These are phyloP conservation scores for Saxidomus purpurata DNA, from an alignment of 1,140 invertebrate genomes.

Conservation along the genomic window DNA sequence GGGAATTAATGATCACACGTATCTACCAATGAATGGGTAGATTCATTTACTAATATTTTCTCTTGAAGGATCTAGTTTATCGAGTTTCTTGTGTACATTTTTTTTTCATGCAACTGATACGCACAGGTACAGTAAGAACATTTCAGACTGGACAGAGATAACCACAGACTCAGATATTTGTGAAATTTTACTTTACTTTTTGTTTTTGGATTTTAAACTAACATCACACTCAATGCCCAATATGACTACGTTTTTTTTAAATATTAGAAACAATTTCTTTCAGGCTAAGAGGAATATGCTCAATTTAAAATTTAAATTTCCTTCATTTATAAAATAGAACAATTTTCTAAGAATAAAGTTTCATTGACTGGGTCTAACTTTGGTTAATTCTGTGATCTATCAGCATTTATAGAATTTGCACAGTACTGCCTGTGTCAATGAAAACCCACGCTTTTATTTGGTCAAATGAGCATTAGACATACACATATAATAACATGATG, in stretches of 20 bases:
- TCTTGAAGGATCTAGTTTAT: too few relatives aligned
- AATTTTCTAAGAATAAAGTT: not conserved
- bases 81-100: too few relatives aligned
- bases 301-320: not conserved
- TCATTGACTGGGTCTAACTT: not conserved
- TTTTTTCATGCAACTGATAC: too few relatives aligned
- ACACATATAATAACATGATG: conserved; percentile 73
- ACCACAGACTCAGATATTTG: conserved; percentile 66
- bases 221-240: not conserved
- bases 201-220: conserved; percentile 8
- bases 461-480: not conserved
- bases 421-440: not conserved
- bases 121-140: conserved; percentile 49
- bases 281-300: not conserved
- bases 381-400: not conserved
- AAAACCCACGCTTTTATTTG: not conserved
- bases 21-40: conserved; percentile 22
- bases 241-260: not conserved
- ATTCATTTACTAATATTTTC: not conserved
- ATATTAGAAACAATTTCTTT: not conserved
- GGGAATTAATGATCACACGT: not conserved
- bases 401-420: not conserved
- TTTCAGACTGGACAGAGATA: conserved; percentile 65
- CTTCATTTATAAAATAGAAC: not conserved
- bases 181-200: not conserved